Percentiles rank a stretch among this genome's conserved stretches.
phyloP scores from a whole-genome alignment of 1,140 invertebrate species.

The Gyrodactylus salaris region DNA sequence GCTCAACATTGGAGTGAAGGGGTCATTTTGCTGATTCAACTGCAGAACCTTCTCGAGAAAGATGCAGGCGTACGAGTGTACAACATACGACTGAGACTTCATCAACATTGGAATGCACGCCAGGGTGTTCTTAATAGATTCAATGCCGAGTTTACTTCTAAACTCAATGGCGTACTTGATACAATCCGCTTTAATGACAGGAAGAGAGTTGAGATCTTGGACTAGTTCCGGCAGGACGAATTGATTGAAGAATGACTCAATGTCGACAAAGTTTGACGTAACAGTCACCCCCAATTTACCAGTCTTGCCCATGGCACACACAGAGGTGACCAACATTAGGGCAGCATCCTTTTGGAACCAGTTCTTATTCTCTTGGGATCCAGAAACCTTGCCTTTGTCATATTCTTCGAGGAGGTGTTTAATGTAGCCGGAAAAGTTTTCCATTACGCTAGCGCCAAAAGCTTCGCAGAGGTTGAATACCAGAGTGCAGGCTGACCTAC shows the following conservation, averaged over 20 bases:
- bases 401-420: slow-evolving; percentile 30
- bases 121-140: slow-evolving; percentile 31
- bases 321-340: slow-evolving; percentile 65
- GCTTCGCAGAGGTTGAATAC: slow-evolving; percentile 50
- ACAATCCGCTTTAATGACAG: slow-evolving; percentile 66
- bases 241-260: slow-evolving; percentile 45
- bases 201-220: slow-evolving; percentile 39
- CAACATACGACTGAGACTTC: slow-evolving; percentile 37
- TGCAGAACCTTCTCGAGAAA: slow-evolving; percentile 53
- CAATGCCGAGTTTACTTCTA: slow-evolving; percentile 34
- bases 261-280: slow-evolving; percentile 49
- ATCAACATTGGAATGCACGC: slow-evolving; percentile 41
- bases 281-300: slow-evolving; percentile 45
- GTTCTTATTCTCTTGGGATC: slow-evolving; percentile 32
- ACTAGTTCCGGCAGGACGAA: slow-evolving; percentile 53
- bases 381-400: slow-evolving; percentile 8
- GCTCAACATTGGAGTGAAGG: slow-evolving; percentile 12
- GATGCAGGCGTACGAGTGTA: slow-evolving; percentile 69
- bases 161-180: slow-evolving; percentile 87
- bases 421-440: slow-evolving; percentile 59
- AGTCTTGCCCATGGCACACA: slow-evolving; percentile 58
- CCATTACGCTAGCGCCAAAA: slow-evolving; percentile 62
- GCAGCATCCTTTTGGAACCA: slow-evolving; percentile 83
- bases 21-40: slow-evolving; percentile 25
- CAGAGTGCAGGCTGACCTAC: slow-evolving; percentile 70